Percentiles rank a stretch among this genome's conserved stretches.
Conservation (phyloP, 1,140 invertebrate species). For the Drusus annulatus region DNA sequence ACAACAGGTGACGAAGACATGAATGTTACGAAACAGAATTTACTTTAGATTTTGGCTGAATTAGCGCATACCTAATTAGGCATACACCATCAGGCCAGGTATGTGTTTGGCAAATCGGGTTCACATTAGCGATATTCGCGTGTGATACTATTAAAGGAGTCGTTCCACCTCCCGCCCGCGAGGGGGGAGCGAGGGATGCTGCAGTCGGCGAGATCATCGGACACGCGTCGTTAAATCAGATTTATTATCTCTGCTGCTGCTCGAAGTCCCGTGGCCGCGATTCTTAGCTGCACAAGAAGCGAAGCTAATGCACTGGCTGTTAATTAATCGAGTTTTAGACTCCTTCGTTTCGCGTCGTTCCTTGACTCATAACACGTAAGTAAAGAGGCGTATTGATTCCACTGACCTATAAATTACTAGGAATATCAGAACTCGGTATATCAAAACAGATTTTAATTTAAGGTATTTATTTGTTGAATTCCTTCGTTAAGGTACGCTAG, state of each 20-base stretch:
- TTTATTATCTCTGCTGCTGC: conserved; percentile 20
- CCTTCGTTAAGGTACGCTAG: too few relatives aligned
- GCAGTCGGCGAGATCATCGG: conserved; percentile 15
- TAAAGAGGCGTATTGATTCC: too few relatives aligned
- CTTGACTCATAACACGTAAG: too few relatives aligned
- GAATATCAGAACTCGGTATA: too few relatives aligned
- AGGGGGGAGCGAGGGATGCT: conserved; percentile 3
- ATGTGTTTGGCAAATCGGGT: not conserved
- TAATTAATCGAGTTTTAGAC: conserved; percentile 20
- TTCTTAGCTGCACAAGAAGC: conserved; percentile 7
- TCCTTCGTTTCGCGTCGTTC: not conserved
- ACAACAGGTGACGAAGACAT: not conserved
- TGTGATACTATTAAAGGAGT: not conserved
- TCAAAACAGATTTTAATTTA: too few relatives aligned
- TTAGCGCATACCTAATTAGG: not conserved
- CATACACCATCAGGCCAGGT: not conserved
- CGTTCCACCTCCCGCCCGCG: not conserved
- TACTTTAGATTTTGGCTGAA: not conserved
- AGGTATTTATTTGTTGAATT: too few relatives aligned
- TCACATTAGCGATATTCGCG: not conserved
- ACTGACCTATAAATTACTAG: too few relatives aligned
- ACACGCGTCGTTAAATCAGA: conserved; percentile 37
- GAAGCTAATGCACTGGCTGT: conserved; percentile 21
- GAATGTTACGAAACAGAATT: not conserved
- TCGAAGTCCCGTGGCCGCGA: not conserved